Evolutionary conservation across 2,113 vertebrate species (phyloP).

Genomic region (Macrotus californicus): DNA sequence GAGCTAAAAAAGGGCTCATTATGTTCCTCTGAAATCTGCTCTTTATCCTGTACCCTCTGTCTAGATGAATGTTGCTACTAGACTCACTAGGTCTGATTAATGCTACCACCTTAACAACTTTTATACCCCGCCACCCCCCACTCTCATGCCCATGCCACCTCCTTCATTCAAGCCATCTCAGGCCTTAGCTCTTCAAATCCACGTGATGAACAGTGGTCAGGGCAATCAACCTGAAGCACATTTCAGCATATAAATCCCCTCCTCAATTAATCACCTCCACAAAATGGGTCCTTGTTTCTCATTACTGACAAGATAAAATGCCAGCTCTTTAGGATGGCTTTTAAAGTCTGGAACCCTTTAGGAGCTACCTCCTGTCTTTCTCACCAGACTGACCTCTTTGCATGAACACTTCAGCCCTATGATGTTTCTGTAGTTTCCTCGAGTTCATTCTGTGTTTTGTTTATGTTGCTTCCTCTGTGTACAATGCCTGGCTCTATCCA

Average conservation of each 20-base stretch:
- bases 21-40: slow-evolving; percentile 44
- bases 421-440: not conserved
- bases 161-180: not conserved
- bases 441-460: not conserved
- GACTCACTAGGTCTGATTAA: not conserved
- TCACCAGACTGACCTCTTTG: not conserved
- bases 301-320: not conserved
- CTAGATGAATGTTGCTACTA: not conserved
- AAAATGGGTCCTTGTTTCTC: not conserved
- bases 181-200: not conserved
- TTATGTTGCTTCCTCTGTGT: not conserved
- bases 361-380: not conserved
- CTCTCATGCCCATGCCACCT: too few species aligned
- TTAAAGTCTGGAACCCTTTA: not conserved
- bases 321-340: not conserved
- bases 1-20: slow-evolving; percentile 53
- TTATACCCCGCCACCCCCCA: too few species aligned
- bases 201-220: not conserved
- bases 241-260: not conserved
- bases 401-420: not conserved
- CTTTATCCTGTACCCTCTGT: not conserved
- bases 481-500: not conserved
- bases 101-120: not conserved
- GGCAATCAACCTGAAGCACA: not conserved
- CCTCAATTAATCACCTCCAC: not conserved